Evolutionary conservation across 2,797 vertebrate genomes (phyloP).

Genomic region (Apogon hyalosoma): DNA sequence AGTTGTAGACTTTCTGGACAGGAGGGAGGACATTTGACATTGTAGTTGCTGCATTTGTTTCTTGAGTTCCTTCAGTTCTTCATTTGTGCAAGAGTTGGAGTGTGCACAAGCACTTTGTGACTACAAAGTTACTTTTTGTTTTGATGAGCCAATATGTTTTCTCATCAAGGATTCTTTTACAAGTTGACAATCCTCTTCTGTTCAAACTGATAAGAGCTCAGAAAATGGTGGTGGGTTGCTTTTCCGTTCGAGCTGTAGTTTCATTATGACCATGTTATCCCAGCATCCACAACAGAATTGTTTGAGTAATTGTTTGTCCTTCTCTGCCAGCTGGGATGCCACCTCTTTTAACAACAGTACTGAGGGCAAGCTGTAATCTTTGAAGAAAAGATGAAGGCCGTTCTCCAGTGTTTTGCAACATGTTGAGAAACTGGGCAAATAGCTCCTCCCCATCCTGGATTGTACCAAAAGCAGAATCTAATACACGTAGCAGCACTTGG

Average conservation of each 20-base stretch:
- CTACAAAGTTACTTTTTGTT: not conserved
- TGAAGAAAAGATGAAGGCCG: not conserved
- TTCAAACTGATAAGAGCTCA: no score
- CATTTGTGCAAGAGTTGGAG: not conserved
- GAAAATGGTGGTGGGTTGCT: not conserved
- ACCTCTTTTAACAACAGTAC: not conserved
- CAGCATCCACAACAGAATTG: not conserved
- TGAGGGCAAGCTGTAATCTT: not conserved
- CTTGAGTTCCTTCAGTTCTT: not conserved
- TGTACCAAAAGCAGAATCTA: not conserved
- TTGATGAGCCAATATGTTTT: no score
- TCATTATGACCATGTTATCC: not conserved
- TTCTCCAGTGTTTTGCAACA: not conserved
- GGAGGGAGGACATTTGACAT: not conserved
- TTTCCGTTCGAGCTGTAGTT: not conserved
- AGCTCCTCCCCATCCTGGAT: constrained; percentile 1
- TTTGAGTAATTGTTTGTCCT: not conserved
- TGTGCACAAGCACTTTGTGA: not conserved
- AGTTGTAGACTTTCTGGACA: not conserved
- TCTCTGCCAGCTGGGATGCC: not conserved
- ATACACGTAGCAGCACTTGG: not conserved
- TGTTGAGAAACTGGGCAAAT: not conserved
- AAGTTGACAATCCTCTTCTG: no score
- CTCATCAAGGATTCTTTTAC: no score
- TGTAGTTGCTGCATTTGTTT: constrained; percentile 3